Evolutionary conservation across 2,113 vertebrate species (phyloP).

Genomic region (Cromileptes altivelis): DNA sequence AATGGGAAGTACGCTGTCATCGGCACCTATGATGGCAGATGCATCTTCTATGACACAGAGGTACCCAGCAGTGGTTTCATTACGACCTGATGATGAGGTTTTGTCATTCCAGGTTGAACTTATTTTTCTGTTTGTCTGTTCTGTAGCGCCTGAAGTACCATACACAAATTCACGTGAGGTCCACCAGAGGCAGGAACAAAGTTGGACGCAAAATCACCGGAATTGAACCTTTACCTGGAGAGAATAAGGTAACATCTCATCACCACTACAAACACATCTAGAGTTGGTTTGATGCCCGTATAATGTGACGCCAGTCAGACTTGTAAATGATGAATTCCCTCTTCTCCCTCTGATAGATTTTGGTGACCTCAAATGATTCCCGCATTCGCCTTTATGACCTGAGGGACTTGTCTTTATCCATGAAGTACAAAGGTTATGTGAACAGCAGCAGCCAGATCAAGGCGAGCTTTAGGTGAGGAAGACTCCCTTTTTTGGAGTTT

Average conservation of each 20-base stretch:
- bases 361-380: slow-evolving; percentile 98
- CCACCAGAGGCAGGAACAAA: slow-evolving; percentile 96
- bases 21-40: slow-evolving; percentile 96
- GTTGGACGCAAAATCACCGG: slow-evolving; percentile 99
- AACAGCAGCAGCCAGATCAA: slow-evolving; percentile 99
- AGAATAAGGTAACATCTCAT: slow-evolving; percentile 91
- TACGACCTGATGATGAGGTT: not conserved
- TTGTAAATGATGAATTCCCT: not conserved
- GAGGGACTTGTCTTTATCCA: slow-evolving; percentile 96
- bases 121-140: not conserved
- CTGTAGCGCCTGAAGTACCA: slow-evolving; percentile 97
- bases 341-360: slow-evolving; percentile 84
- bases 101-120: not conserved
- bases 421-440: slow-evolving; percentile 99
- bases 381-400: slow-evolving; percentile 97
- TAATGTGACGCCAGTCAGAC: not conserved
- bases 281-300: not conserved
- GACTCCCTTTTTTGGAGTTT: not conserved
- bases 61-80: slow-evolving; percentile 64
- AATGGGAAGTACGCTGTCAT: slow-evolving; percentile 98
- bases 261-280: not conserved
- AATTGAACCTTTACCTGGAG: slow-evolving; percentile 97
- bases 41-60: slow-evolving; percentile 99
- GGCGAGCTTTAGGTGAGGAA: slow-evolving; percentile 97
- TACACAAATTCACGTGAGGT: slow-evolving; percentile 98